A percentile compares a stretch with the other conserved stretches of the same genome.
Conservation (phyloP, 2,113 vertebrate species). For the Mustela nigripes region DNA sequence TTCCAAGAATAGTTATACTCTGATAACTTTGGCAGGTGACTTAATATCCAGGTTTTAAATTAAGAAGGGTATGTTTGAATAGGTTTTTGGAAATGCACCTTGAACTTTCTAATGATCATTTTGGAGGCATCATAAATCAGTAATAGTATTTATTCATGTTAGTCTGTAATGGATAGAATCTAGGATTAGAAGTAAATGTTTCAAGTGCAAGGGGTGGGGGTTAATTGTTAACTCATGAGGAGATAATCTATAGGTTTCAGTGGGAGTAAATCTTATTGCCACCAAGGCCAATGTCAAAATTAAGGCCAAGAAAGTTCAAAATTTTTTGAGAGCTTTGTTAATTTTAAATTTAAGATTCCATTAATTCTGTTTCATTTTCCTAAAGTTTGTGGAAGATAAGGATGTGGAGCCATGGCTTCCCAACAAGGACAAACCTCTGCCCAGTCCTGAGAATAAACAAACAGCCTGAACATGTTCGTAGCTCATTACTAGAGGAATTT, state of each 20-base stretch:
- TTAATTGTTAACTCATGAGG: background rate
- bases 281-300: background rate
- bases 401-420: background rate
- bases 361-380: background rate
- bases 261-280: background rate
- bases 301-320: background rate
- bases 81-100: background rate
- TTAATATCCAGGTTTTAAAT: background rate
- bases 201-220: background rate
- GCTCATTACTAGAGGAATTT: background rate
- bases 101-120: background rate
- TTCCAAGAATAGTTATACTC: background rate
- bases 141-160: background rate
- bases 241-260: background rate
- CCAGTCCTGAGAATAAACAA: background rate
- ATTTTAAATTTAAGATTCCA: background rate
- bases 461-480: background rate
- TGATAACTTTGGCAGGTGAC: background rate
- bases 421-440: background rate
- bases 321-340: background rate
- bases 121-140: background rate
- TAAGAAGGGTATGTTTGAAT: background rate
- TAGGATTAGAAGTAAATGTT: background rate
- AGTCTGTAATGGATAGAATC: background rate
- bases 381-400: background rate